Evolutionary conservation across 2,113 vertebrate genomes (phyloP).

Genomic region (Brachirus orientalis): DNA sequence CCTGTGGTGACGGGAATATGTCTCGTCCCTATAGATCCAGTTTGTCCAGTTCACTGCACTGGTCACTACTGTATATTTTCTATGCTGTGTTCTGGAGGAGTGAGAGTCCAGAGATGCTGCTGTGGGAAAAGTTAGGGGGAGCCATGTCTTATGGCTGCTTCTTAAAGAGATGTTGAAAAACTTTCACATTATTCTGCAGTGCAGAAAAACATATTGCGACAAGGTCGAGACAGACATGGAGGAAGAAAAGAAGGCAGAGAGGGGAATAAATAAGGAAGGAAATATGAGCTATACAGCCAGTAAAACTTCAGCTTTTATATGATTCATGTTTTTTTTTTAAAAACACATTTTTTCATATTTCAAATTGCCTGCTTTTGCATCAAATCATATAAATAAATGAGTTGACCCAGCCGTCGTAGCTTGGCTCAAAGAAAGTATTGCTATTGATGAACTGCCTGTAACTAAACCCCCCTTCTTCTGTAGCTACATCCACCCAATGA

Average conservation of each 20-base stretch:
- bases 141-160: conserved; percentile 25
- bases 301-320: conserved; percentile 8
- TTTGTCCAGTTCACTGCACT: not conserved
- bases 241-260: conserved; percentile 16
- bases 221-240: conserved; percentile 13
- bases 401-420: conserved; percentile 28
- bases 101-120: conserved; percentile 23
- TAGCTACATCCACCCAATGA: too few relatives aligned
- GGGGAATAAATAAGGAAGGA: not conserved
- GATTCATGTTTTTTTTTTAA: conserved; percentile 15
- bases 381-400: conserved; percentile 4
- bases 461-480: too few relatives aligned
- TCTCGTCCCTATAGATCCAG: not conserved
- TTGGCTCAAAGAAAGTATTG: conserved; percentile 23
- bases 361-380: conserved; percentile 1
- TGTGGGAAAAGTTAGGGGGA: conserved; percentile 15
- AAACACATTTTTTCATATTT: not conserved
- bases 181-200: conserved; percentile 34
- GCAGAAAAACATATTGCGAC: conserved; percentile 34
- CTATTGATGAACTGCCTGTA: conserved; percentile 42
- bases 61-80: conserved; percentile 14
- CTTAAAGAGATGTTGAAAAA: conserved; percentile 48
- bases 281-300: not conserved
- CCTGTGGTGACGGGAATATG: conserved; percentile 2
- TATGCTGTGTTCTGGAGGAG: conserved; percentile 3